A percentile compares a stretch with the other conserved stretches of the same genome.
phyloP scores from a whole-genome alignment of 2,113 vertebrate species.

The Nyctereutes procyonoides region DNA sequence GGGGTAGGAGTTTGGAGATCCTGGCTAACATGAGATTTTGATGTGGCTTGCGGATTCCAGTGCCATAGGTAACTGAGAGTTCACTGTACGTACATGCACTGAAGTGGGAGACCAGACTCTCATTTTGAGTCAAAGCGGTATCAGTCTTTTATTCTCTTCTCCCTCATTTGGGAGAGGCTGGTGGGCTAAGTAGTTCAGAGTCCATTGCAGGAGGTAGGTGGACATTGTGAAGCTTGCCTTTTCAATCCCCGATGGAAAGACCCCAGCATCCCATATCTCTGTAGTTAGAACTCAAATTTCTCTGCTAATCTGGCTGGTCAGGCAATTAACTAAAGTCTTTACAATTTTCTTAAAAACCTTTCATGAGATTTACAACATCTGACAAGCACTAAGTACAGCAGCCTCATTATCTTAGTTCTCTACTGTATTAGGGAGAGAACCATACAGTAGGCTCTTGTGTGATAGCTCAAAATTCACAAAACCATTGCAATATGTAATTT shows the following conservation, averaged over 20 bases:
- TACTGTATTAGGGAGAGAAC: neutral
- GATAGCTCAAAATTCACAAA: neutral
- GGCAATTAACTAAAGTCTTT: neutral
- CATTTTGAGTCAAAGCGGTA: neutral
- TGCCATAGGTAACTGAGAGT: neutral
- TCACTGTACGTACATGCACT: neutral
- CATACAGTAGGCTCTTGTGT: neutral
- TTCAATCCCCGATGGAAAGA: neutral
- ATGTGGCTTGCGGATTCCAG: conserved; percentile 34
- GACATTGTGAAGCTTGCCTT: neutral
- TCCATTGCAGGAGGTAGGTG: neutral
- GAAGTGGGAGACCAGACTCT: neutral
- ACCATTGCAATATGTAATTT: neutral
- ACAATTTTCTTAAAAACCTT: conserved; percentile 12
- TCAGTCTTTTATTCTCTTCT: neutral
- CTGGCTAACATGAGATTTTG: conserved; percentile 5
- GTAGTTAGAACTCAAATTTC: neutral
- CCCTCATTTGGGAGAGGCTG: neutral
- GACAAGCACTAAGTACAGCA: neutral
- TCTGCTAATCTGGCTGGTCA: neutral
- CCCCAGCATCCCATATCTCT: neutral
- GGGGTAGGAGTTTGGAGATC: neutral
- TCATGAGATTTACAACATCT: neutral
- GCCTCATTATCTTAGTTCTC: neutral
- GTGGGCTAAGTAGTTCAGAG: neutral